Evolutionary conservation across 23 tunicate genomes (phyloP).

Genomic region (Botrylloides violaceus): DNA sequence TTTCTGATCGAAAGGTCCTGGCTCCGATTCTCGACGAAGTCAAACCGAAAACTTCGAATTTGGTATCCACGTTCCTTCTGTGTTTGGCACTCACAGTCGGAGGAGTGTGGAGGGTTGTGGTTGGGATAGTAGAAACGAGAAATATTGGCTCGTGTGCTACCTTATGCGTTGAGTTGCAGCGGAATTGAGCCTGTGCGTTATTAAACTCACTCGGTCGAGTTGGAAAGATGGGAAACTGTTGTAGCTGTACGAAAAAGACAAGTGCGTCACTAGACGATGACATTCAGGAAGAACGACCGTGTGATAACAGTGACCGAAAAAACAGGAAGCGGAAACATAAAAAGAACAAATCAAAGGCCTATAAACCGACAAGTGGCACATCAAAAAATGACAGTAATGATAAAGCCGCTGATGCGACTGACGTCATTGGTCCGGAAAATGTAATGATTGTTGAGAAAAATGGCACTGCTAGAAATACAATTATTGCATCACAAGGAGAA

Average conservation of each 20-base stretch:
- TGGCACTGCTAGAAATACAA: background rate
- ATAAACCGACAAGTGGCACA: background rate
- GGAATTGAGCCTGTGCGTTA: background rate
- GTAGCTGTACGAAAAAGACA: conserved; percentile 14
- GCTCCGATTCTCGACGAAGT: too few relatives aligned
- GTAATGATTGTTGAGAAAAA: background rate
- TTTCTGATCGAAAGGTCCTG: too few relatives aligned
- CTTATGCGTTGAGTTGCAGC: background rate
- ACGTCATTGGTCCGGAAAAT: background rate
- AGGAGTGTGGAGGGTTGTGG: too few relatives aligned
- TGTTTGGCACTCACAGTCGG: too few relatives aligned
- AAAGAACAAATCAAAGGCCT: too few relatives aligned
- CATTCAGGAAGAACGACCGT: conserved; percentile 1
- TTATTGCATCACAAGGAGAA: background rate
- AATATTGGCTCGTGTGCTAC: too few relatives aligned
- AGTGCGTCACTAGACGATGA: background rate
- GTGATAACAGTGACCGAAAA: background rate
- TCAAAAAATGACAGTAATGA: background rate
- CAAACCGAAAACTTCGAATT: too few relatives aligned
- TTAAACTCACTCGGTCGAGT: background rate
- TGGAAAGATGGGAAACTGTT: conserved; percentile 36
- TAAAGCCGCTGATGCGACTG: background rate
- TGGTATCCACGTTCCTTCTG: too few relatives aligned
- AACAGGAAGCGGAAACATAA: background rate
- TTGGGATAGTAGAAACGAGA: too few relatives aligned